Base-by-base conservation (phyloP, 2,113 vertebrate genomes). In the Gymnarchus niloticus region DNA sequence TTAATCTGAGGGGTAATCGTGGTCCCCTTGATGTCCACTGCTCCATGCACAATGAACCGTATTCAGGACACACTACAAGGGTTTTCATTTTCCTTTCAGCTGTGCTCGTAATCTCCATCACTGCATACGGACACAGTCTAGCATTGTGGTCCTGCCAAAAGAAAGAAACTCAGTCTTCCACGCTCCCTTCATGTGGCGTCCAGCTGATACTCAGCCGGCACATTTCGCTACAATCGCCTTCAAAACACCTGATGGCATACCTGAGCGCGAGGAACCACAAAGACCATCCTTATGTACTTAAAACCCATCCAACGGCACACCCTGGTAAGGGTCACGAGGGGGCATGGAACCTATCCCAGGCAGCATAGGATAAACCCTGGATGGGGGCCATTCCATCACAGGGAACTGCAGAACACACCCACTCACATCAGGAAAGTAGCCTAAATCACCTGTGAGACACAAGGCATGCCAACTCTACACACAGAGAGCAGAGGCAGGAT, bases 21-120 rank as follows among this genome's bases (percentile, higher is more conserved):
- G 65, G 33, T 73, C 65, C 41, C 19, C 14, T 41, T 14, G 33
- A 73, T 14, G 14, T 28, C 65, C 76, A 80, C 44, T 14, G 14
- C 28, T 37, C 12, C 49, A 52, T n/a, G 12, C 80, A 81, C 80
- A 81, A 51, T 48, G 46, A 14, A 6, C 49, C 46, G 21, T 41
- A 80, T 81, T 81, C 80, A 81, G 44, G 80, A 81, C 2, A 49
- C 23, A 54, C n/a, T 25, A 52, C 80, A 81, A 81, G n/a, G 49
- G 25, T 12, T 52, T 81, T 81, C 14, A 52, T 81, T 81, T 49
- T 81, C 80, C 12, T 54, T 23, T 51, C 19, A 48, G 41, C 21
- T 37, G 14, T 10, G 44, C 76, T 7, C 44, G 23, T 41, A 48
- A 78, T 78, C 9, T 14, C 76, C 37, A 41, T 73, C 65, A 46